Conservation (phyloP, 2,113 vertebrate species). For the Crypturellus undulatus region DNA sequence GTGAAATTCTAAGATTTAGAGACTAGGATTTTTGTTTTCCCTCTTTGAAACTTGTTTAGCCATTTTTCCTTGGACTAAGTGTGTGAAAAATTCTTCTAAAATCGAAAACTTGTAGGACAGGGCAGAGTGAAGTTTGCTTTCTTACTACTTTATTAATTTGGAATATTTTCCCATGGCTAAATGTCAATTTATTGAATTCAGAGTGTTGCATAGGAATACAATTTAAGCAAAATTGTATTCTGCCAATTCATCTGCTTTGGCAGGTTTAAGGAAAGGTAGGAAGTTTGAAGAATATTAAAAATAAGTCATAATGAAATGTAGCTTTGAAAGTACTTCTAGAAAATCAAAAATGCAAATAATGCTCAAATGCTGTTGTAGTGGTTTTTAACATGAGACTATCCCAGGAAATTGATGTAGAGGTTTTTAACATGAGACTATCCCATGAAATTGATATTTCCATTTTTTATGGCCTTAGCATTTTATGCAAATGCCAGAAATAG, state of each 20-base stretch:
- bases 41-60: background rate
- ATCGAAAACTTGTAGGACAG: background rate
- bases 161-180: background rate
- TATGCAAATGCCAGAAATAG: background rate
- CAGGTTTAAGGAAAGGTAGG: background rate
- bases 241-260: background rate
- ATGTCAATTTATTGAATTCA: slow-evolving; percentile 15
- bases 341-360: slow-evolving; percentile 28
- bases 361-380: background rate
- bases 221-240: slow-evolving; percentile 28
- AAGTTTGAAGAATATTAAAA: background rate
- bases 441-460: background rate
- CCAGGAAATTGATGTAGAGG: background rate
- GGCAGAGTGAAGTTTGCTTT: background rate
- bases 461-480: slow-evolving; percentile 11
- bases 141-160: background rate
- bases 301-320: background rate
- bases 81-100: background rate
- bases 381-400: background rate
- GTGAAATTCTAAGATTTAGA: background rate
- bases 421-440: background rate
- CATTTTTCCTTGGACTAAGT: background rate
- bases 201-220: background rate
- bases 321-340: background rate
- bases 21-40: background rate